These are phyloP conservation scores for Spinus pinus DNA, from an alignment of 2,797 vertebrate species.

Conservation along the genomic window DNA sequence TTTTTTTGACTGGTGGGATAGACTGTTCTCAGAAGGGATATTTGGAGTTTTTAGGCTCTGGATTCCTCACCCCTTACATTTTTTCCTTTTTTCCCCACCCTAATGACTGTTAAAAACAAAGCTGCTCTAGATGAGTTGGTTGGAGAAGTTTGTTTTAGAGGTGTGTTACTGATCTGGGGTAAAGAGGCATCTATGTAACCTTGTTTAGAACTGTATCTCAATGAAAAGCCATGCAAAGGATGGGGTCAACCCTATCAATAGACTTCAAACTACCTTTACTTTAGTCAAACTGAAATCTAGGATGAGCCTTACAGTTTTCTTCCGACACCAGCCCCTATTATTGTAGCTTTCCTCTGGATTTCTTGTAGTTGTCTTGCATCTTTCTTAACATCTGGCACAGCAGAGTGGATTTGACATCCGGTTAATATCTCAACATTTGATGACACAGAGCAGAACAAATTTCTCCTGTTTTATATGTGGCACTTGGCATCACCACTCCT, in stretches of 20 bases:
- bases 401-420: neutral
- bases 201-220: neutral
- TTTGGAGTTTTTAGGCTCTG: neutral
- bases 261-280: neutral
- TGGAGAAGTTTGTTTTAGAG: neutral
- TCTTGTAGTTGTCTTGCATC: neutral
- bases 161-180: neutral
- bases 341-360: neutral
- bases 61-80: neutral
- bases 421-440: neutral
- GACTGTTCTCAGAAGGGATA: neutral
- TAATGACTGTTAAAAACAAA: neutral
- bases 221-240: neutral
- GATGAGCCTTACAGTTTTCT: neutral
- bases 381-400: neutral
- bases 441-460: neutral
- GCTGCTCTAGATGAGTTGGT: neutral
- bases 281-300: neutral
- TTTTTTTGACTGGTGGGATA: neutral
- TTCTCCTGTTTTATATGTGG: neutral
- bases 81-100: fast-evolving
- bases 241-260: neutral
- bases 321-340: neutral
- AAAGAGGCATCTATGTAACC: neutral
- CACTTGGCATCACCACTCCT: neutral